phyloP scores from a whole-genome alignment of 2,888 invertebrate species.

The Tetrapedia diversipes region DNA sequence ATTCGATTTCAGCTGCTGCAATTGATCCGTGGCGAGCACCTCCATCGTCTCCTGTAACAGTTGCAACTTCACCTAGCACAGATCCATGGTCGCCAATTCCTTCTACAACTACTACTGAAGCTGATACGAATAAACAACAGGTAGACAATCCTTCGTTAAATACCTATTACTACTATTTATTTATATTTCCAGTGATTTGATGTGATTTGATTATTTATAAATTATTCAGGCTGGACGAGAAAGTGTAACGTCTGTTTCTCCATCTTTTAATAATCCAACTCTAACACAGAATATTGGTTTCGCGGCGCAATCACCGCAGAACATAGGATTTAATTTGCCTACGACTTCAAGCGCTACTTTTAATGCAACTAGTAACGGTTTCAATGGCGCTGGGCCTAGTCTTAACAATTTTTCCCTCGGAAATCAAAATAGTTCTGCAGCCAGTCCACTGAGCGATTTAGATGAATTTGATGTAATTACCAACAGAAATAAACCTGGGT shows the following conservation, averaged over 20 bases:
- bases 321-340: slow-evolving; percentile 78
- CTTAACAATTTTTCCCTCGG: slow-evolving; percentile 75
- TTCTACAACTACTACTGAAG: slow-evolving; percentile 54
- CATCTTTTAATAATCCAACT: slow-evolving; percentile 73
- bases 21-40: slow-evolving; percentile 79
- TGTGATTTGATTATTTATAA: neutral
- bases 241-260: slow-evolving; percentile 70
- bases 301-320: slow-evolving; percentile 75
- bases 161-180: neutral
- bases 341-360: slow-evolving; percentile 70
- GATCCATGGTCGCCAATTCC: slow-evolving; percentile 85
- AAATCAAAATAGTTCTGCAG: slow-evolving; percentile 71
- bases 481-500: slow-evolving; percentile 86
- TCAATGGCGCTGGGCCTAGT: slow-evolving; percentile 75
- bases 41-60: slow-evolving; percentile 72
- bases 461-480: slow-evolving; percentile 95
- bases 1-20: slow-evolving; percentile 74
- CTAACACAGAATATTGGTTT: slow-evolving; percentile 76
- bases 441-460: slow-evolving; percentile 87
- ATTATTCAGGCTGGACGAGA: slow-evolving; percentile 62
- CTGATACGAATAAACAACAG: slow-evolving; percentile 57
- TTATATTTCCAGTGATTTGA: neutral
- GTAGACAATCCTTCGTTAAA: too few species aligned
- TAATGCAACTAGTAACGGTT: slow-evolving; percentile 76
- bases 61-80: slow-evolving; percentile 75